Base-by-base conservation (phyloP, 2,797 vertebrate species). In the Nasua narica region DNA sequence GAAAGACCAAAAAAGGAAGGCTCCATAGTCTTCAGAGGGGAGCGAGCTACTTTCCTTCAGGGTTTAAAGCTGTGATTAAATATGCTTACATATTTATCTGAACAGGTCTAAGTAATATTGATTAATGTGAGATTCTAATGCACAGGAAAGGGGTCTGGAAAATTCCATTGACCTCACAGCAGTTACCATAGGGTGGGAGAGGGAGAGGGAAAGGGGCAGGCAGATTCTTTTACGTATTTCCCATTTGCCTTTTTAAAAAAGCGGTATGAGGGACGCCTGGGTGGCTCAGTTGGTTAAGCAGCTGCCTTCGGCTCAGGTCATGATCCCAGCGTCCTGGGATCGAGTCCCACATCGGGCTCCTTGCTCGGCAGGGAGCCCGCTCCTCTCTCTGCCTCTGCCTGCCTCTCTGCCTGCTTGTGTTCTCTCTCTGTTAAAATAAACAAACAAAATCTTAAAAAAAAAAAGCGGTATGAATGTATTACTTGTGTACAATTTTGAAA, bases 1-100 rank as follows among this genome's bases (percentile, higher is more conserved):
- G 2, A 90, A 78, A 95, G 78, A 86, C 93, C 74, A 91, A 96
- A 96, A 95, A 96, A 93, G 94, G 95, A 60, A 90, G 86, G 40
- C 46, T 46, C 67, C 32, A 9, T 40, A 19, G 40, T 72, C 77
- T 90, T 65, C 48, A 37, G 85, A 54, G 58, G 29, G 81, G 35
- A 46, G 10, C 32, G 25, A 40, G 74, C 7, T 40, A 46, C 69
- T 81, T 58, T 48, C 79, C 40, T 23, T 69, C 29, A n/a, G n/a
- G 21, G 62, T 67, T 84, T 54, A 82, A 93, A 60, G 67, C 54
- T 48, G 5, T 54, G 78, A 46, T 35, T n/a, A 91, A 90, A 60
- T 14, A 29, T 23, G 58, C 65, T 86, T 58, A 77, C 19, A 25
- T 29, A 54, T 54, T 86, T 72, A 67, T 48, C 87, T 54, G 62